Evolutionary conservation across 2,888 invertebrate species (phyloP).

Genomic region (Pachymerium ferrugineum): DNA sequence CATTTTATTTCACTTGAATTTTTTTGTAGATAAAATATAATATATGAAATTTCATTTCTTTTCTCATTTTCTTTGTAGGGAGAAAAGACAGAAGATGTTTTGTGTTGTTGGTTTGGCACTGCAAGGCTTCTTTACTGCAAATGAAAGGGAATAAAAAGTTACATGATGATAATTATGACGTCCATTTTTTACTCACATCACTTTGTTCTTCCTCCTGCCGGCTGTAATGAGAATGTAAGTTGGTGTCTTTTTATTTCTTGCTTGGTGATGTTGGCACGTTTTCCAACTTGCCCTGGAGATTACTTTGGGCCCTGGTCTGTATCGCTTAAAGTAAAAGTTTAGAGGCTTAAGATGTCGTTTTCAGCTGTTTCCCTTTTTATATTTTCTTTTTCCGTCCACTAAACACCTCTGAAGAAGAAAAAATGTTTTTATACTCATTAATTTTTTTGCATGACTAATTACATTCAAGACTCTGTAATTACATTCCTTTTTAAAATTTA

Average conservation of each 20-base stretch:
- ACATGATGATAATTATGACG: constrained; percentile 18
- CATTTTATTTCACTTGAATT: neutral
- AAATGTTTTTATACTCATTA: neutral
- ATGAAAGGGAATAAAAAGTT: constrained; percentile 17
- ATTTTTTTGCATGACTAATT: neutral
- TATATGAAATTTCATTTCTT: neutral
- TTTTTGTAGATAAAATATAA: neutral
- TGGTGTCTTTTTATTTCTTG: neutral
- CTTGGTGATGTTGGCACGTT: constrained; percentile 12
- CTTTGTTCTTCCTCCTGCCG: neutral
- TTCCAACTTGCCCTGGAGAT: constrained; percentile 14
- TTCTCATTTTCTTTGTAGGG: neutral
- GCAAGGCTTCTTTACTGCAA: constrained; percentile 14
- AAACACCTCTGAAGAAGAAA: neutral
- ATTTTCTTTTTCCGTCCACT: neutral
- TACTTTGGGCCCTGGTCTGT: constrained; percentile 10
- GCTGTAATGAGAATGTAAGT: constrained; percentile 15
- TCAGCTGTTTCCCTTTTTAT: constrained; percentile 18
- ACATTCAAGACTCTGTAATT: neutral
- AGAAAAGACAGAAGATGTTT: neutral
- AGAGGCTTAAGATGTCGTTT: constrained; percentile 13
- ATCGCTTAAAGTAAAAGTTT: constrained; percentile 18
- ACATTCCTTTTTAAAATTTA: neutral
- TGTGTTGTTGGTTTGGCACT: constrained; percentile 6
- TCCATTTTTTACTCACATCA: neutral